Conservation (phyloP, 2,113 vertebrate genomes). For the Mastomys natalensis region DNA sequence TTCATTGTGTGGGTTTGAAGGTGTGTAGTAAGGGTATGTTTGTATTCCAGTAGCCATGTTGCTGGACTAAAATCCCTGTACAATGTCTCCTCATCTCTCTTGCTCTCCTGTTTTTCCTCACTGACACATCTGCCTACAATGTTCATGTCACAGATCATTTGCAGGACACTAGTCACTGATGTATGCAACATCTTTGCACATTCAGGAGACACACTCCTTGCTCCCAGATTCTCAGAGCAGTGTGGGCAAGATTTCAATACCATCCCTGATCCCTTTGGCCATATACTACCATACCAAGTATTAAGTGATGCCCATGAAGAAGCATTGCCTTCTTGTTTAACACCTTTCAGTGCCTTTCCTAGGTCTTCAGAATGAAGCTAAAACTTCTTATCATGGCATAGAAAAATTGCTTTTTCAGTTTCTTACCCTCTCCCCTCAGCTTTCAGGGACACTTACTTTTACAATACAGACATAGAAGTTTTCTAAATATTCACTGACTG, state of each 20-base stretch:
- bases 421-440: background rate
- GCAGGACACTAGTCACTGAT: too few relatives aligned
- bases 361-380: background rate
- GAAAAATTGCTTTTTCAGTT: background rate
- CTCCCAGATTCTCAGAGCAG: background rate
- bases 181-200: background rate
- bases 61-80: too few relatives aligned
- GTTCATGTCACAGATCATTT: too few relatives aligned
- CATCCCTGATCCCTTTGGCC: background rate
- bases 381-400: background rate
- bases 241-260: background rate
- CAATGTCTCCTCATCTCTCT: background rate
- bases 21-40: too few relatives aligned
- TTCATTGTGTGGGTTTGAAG: too few relatives aligned
- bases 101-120: background rate
- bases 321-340: background rate
- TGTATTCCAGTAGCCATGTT: too few relatives aligned
- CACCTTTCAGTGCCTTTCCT: background rate
- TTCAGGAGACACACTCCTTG: background rate
- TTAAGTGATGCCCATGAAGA: too few relatives aligned
- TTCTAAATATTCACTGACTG: background rate
- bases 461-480: fast-evolving
- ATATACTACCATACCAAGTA: background rate
- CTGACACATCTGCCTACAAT: background rate
- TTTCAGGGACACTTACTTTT: background rate